Evolutionary conservation across 2,113 vertebrate species (phyloP).

Genomic region (Raja brachyura): DNA sequence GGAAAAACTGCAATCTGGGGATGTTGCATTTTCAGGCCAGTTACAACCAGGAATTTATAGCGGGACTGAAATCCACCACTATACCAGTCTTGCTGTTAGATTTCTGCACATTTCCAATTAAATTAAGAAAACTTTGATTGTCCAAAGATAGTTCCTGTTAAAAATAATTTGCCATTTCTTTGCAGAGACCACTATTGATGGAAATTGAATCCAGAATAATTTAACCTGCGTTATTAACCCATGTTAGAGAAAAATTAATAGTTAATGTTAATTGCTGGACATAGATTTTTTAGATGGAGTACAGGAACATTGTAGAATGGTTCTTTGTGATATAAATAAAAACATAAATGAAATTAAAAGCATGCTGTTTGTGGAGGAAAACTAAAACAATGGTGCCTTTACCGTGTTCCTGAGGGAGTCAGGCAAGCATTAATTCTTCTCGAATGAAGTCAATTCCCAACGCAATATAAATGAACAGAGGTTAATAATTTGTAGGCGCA

Average conservation of each 20-base stretch:
- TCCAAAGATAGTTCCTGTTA: not conserved
- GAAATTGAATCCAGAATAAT: not conserved
- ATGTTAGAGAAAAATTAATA: constrained; percentile 17
- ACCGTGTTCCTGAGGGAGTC: not conserved
- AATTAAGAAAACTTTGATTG: not conserved
- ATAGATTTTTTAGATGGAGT: not conserved
- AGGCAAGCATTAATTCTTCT: not conserved
- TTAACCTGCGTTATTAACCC: not conserved
- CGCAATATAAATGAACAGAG: not conserved
- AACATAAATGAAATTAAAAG: not conserved
- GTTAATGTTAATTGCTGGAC: not conserved
- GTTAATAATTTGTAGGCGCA: not conserved
- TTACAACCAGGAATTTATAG: not conserved
- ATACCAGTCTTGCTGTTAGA: not conserved
- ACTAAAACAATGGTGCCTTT: constrained; percentile 2
- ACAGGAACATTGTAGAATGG: not conserved
- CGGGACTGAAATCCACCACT: not conserved
- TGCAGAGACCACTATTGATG: not conserved
- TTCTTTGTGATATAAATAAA: constrained; percentile 18
- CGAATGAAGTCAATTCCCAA: not conserved
- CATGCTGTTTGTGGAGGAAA: not conserved
- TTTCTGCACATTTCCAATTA: not conserved
- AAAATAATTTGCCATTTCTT: not conserved
- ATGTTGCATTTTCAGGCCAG: not conserved
- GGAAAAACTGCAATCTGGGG: not conserved